Base-by-base conservation (phyloP, 2,797 vertebrate genomes). In the Orestias chungarensis region DNA sequence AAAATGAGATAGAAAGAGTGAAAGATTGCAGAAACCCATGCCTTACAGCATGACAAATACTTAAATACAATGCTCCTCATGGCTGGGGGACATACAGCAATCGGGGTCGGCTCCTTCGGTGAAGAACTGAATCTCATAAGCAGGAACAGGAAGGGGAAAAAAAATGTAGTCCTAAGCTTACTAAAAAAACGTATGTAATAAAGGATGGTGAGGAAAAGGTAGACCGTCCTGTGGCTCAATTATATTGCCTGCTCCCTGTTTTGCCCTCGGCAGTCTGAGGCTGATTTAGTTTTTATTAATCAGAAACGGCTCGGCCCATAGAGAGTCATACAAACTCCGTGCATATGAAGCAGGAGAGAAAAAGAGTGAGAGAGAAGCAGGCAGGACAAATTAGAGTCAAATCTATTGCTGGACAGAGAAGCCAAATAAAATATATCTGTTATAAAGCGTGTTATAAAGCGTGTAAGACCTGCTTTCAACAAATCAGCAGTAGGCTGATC, bases 251-350 rank as follows among this genome's bases (percentile, higher is more conserved):
- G 68, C 68, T 75, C 55, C 27, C 64, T 78, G 71, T 86, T 88
- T 81, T 89, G 49, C 70, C 72, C 31, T 49, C 66, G 84, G 82
- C 75, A 78, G 71, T 78, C 82, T 79, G 68, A 82, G 79, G 57
- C 71, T 83, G 78, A 83, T 80, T 89, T 75, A 71, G 76, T 88
- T 92, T 91, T n/a, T 85, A 84, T 92, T 70, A 86, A 91, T 91
- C 83, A 88, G 78, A 87, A 88, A 75, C 78, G 69, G 50, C 72
- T 75, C 73, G 64, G 46, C 67, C 84, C 76, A 66, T 4, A 23
- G 76, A 82, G 76, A 77, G 76, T 50, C 81, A 82, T 73, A 73
- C 70, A 67, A 79, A 86, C 73, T 79, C 72, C 74, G 74, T 66
- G 70, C 31, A 46, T 52, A 54, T 74, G 73, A 66, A 44, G 71